Base-by-base conservation (phyloP, 2,888 invertebrate species). In the Dicyrtoma fusca region DNA sequence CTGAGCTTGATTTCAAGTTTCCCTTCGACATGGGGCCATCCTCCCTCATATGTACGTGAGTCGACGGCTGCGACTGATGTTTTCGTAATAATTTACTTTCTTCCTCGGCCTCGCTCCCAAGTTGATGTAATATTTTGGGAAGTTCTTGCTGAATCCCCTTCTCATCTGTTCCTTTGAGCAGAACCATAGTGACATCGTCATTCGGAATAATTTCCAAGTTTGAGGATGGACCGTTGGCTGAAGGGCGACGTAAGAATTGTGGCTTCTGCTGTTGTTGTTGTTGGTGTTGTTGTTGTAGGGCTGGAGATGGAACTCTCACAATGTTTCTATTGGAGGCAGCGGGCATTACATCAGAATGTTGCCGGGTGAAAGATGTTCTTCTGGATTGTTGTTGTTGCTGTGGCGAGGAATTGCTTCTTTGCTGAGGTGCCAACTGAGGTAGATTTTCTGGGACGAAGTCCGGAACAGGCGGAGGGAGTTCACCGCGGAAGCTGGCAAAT, bases 381-480 rank as follows among this genome's bases (percentile, higher is more conserved):
- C 57, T 21, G 1, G 25, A 25, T 25, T 26, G 34, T 8, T 34
- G 34, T 34, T 34, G 34, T 34, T 34, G 34, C 8, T 34, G 34
- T 34, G 34, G 34, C 8, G 34, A 8, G 3, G 34, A 8, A 34
- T 34, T 34, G 3, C 34, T 8, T 34, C 34, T 34, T 42, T 23
- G 42, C 21, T 44, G 19, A 34, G 53, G 42, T 42, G 17, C 26
- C 19, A 77, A 73, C 51, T 78, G 77, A 13, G 78, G 76, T 47
- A 76, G 68, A 62, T 77, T 76, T 42, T 61, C 68, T 14, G 76
- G 74, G 64, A 76, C 65, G 51, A 69, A 51, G 21, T 74, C 69
- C 23, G 77, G 76, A 21, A 78, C 71, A 8, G 74, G 71, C n/a
- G 75, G 75, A n/a, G 75, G 76, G 13, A 77, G 72, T 47, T 75